Conservation (phyloP, 2,797 vertebrate genomes). For the Sebastes dallii region DNA sequence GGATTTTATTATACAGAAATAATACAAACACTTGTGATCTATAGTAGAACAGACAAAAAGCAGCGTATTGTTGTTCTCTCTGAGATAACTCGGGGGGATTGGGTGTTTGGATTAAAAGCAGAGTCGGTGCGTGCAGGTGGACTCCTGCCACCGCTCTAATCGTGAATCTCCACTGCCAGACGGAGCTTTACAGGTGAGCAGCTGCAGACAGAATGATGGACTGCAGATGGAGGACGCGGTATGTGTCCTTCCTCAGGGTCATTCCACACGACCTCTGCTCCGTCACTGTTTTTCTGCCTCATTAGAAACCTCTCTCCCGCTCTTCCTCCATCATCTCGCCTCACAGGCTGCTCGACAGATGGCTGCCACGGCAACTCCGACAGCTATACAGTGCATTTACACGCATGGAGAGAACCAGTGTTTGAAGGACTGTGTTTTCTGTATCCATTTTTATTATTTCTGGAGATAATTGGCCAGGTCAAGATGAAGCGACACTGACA, state of each 20-base stretch:
- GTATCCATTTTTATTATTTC: not conserved
- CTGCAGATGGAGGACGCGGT: slow-evolving; percentile 57
- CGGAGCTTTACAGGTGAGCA: slow-evolving; percentile 53
- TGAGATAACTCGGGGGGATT: not conserved
- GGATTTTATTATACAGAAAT: not conserved
- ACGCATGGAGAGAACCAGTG: not conserved
- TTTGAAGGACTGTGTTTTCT: not conserved
- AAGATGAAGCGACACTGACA: not conserved
- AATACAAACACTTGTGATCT: not conserved
- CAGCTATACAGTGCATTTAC: not conserved
- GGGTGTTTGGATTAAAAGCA: not conserved
- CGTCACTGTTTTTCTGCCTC: slow-evolving; percentile 65
- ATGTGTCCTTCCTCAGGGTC: slow-evolving; percentile 55
- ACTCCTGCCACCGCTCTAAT: not conserved
- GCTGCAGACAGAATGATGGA: slow-evolving; percentile 26
- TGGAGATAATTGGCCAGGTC: slow-evolving; percentile 14
- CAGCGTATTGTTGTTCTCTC: not conserved
- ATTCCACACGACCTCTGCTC: slow-evolving; percentile 53
- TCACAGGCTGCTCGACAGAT: slow-evolving; percentile 45
- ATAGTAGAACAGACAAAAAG: not conserved
- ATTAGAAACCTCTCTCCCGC: slow-evolving; percentile 50
- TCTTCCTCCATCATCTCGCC: slow-evolving; percentile 35
- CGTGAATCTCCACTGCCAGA: not conserved
- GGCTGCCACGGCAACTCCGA: not conserved
- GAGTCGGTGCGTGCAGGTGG: slow-evolving; percentile 6